These are phyloP conservation scores for Melieria omissa DNA, from an alignment of 2,888 invertebrate genomes.

Conservation along the genomic window DNA sequence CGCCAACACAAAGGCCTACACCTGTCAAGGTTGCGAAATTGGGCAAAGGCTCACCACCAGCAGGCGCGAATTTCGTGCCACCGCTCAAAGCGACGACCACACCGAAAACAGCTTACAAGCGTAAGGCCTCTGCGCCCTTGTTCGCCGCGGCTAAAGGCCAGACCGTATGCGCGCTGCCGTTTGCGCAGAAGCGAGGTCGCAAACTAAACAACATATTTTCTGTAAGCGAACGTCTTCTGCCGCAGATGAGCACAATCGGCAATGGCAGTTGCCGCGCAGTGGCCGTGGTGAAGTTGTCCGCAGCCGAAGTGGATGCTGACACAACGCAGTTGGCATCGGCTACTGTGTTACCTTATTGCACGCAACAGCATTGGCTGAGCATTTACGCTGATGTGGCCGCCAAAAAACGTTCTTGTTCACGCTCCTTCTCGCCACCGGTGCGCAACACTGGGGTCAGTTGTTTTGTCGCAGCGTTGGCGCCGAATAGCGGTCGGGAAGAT, in stretches of 20 bases:
- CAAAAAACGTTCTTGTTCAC: constrained; percentile 27
- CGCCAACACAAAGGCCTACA: too few relatives aligned
- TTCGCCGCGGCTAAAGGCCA: not conserved
- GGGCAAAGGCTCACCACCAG: constrained; percentile 1
- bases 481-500: constrained; percentile 59
- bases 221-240: constrained; percentile 9
- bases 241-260: constrained; percentile 12
- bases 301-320: constrained; percentile 40
- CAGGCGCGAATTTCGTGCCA: constrained; percentile 45
- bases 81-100: constrained; percentile 28
- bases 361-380: constrained; percentile 61
- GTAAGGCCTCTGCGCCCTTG: constrained; percentile 25
- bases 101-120: constrained; percentile 46
- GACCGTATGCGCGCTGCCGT: constrained; percentile 10
- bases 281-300: constrained; percentile 41
- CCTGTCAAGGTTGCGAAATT: too few relatives aligned
- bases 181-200: constrained; percentile 18
- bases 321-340: constrained; percentile 38
- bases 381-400: constrained; percentile 43
- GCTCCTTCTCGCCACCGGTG: not conserved
- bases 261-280: constrained; percentile 43
- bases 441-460: not conserved
- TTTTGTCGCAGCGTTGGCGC: constrained; percentile 40
- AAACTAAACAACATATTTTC: constrained; percentile 18
- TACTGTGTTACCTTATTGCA: constrained; percentile 53